phyloP scores from a whole-genome alignment of 2,113 vertebrate species.

The Vombatus ursinus region DNA sequence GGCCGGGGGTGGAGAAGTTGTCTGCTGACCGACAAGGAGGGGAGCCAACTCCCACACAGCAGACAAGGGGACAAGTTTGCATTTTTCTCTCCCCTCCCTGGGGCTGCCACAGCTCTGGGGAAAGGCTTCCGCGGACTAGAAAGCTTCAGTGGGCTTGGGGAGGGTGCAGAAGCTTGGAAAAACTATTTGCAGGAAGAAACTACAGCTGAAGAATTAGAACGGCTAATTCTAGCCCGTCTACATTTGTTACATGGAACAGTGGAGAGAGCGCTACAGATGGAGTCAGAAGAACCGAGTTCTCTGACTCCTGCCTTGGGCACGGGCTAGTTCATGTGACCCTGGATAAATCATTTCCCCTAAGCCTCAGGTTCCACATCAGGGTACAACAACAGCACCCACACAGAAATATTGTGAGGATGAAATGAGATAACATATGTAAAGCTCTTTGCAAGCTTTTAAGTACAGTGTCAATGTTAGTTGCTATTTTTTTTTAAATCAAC shows the following conservation, averaged over 20 bases:
- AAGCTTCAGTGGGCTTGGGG: background rate
- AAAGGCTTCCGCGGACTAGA: background rate
- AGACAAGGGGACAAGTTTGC: background rate
- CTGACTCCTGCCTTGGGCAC: background rate
- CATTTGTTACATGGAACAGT: background rate
- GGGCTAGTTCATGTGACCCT: background rate
- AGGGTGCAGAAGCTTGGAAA: background rate
- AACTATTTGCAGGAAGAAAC: background rate
- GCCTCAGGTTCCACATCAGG: background rate
- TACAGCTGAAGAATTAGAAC: background rate
- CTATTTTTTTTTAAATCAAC: background rate
- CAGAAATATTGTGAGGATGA: background rate
- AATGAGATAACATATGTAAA: background rate
- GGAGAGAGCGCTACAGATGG: background rate
- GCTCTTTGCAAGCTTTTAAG: background rate
- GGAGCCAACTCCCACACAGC: background rate
- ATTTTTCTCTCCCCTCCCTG: background rate
- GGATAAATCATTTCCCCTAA: background rate
- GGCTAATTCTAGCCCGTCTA: background rate
- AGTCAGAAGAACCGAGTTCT: background rate
- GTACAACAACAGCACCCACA: background rate
- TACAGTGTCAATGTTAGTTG: background rate
- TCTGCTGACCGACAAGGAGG: background rate
- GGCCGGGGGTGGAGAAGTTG: background rate
- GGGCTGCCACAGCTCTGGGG: background rate